Percentiles rank a stretch among this genome's conserved stretches.
Evolutionary conservation across 2,888 invertebrate species (phyloP).

Genomic region (Anodontia alba): DNA sequence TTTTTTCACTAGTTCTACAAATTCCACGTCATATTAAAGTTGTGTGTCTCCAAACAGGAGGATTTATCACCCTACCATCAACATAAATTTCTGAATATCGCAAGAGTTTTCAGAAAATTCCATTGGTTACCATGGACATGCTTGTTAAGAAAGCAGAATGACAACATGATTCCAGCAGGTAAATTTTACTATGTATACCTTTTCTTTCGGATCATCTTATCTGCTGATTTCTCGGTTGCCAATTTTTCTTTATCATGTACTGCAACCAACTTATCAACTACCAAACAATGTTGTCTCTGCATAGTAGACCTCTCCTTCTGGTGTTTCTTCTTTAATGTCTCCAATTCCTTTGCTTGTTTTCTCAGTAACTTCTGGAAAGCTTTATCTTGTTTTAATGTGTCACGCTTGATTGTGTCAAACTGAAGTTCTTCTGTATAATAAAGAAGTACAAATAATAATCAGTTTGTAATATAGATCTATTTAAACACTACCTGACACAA

Average conservation of each 20-base stretch:
- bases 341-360: conserved; percentile 97
- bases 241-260: conserved; percentile 83
- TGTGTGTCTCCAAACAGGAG: too few relatives aligned
- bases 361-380: conserved; percentile 91
- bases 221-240: conserved; percentile 80
- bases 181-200: too few relatives aligned
- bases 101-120: too few relatives aligned
- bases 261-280: conserved; percentile 95
- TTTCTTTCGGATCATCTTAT: conserved; percentile 92
- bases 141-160: too few relatives aligned
- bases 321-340: conserved; percentile 95
- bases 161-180: too few relatives aligned
- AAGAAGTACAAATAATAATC: not conserved
- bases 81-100: too few relatives aligned
- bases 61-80: too few relatives aligned
- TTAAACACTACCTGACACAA: too few relatives aligned
- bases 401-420: conserved; percentile 83
- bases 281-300: conserved; percentile 93
- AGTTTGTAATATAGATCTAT: too few relatives aligned
- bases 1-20: too few relatives aligned
- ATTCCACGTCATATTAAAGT: too few relatives aligned
- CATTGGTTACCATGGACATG: too few relatives aligned
- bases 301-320: conserved; percentile 95
- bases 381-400: conserved; percentile 81
- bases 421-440: conserved; percentile 72